Base-by-base conservation (phyloP, 2,113 vertebrate genomes). In the Stegostoma tigrinum region DNA sequence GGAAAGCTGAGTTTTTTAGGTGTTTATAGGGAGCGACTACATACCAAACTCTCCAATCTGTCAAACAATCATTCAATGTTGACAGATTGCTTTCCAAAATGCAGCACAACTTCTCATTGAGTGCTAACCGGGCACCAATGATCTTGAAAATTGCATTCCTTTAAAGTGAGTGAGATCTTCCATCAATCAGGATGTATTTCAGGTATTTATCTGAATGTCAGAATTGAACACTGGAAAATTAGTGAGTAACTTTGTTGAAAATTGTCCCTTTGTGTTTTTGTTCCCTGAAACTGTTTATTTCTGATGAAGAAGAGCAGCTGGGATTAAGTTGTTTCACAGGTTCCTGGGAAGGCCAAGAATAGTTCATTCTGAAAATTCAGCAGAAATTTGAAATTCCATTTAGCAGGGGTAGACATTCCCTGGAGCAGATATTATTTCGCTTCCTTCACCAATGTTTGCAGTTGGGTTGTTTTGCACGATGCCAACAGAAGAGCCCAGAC, bases 71-170 rank as follows among this genome's bases (percentile, higher is more conserved):
- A 45, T 95, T 95, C 38, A 48, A 72, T 34, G 42, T 52, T 95
- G 94, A 95, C 68, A 95, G 94, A 95, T 45, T 72, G 67, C 52
- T 52, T 94, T 95, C 42, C 38, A 72, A 95, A 48, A 75, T 75
- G 68, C 30, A 7, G 94, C 10, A 72, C 94, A 95, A 48, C 75
- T 95, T 52, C 94, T 70, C 68, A 72, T 17, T 48, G 67, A 45
- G 89, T 48, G 94, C 45, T 95, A 95, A 95, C 5, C 42, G 72
- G 67, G 23, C 38, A 70, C 93, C 48, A 95, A 95, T 2, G 68
- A 52, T 67, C 42, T 75, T 95, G 68, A 70, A 52, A 75, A 52
- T 17, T 48, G 66, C 94, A 75, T 75, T 27, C 8, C 27, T 95
- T 95, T 72, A 72, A 75, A 95, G 94, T 95, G 45, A 95, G 45